Base-by-base conservation (phyloP, 37 sponge, comb jelly and placozoan genomes). In the Mnemiopsis leidyi region DNA sequence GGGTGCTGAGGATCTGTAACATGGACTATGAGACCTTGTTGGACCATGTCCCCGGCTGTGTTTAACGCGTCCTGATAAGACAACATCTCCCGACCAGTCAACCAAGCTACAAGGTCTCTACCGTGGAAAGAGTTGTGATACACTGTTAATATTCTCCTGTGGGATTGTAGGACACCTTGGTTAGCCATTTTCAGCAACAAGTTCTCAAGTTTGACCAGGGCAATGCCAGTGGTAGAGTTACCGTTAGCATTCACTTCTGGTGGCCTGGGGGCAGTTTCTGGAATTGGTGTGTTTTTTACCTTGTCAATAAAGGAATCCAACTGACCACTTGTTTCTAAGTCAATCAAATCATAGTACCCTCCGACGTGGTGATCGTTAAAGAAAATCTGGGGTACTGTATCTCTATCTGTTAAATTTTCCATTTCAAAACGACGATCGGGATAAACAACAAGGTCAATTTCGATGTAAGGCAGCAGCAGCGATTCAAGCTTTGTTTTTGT, bases 351-450 rank as follows among this genome's bases (percentile, higher is more conserved):
- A 29, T 67, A 69, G 32, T 92, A 73, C 1, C 67, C 32, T 36
- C 93, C 93, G 32, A 92, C 26, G 71, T 97, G 98, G 37, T 92
- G 94, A 26, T 76, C 76, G 77, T 97, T 97, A 94, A 97, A 97
- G 94, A 96, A 97, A 7, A 97, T 94, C 94, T 97, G 98, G 0
- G 98, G 98, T 0, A 96, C 96, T 28, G 95, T 93, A 5, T 95
- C 92, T 32, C 95, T 71, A 7, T 95, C 95, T 0, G 96, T 96
- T 26, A 82, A 67, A 40, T 95, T 94, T 69, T 95, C 93, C 95
- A 96, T 95, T 34, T 95, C 95, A 68, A 92, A 69, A 18, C 97
- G 93, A 0, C 94, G 69, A 30, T 97, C 95, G 9, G 98, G 96
- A 75, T 95, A 95, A 28, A 93, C 94, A 23, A 94, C 94, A 26